Base-by-base conservation (phyloP, 1,140 invertebrate genomes). In the Plutomurus gul region DNA sequence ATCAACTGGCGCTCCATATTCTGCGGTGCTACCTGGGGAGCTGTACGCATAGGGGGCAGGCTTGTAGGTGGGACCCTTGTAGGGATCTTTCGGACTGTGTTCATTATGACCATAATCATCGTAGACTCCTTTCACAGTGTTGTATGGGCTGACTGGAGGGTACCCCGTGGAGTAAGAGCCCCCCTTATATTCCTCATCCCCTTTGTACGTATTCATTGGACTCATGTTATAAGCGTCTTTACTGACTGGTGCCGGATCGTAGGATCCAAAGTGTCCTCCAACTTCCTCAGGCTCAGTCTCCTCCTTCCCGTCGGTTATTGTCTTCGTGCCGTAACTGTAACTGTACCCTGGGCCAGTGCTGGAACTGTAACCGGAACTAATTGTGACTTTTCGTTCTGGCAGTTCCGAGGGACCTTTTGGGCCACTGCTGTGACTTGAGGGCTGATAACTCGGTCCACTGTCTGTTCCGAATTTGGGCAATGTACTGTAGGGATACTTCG, bases 31-130 rank as follows among this genome's bases (percentile, higher is more conserved):
- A 27, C 3, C 25, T 30, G 75, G 75, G n/a, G 47, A 25, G 25
- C 47, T 76, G 49, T 76, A 76, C 0, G 75, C 60, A 76, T 47
- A 51, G 0, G 47, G 39, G 11, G 25, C n/a, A 8, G 70, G 70
- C 30, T 72, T 72, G 22, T 40, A 37, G 22, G 47, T 16, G 1
- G 47, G 30, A 10, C 65, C 65, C 39, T 76, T 76, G 49, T 51
- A 76, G 1, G 75, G 75, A 25, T 16, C 22, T 20, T 76, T 60
- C 11, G 75, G 75, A 22, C 47, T 76, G 30, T 60, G 75, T 16
- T 56, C 75, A 37, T 46, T 60, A n/a, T 60, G 47, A 20, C 75
- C 75, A 56, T 76, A 76, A 60, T 76, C 75, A 60, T 76, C 75
- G 22, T 37, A 49, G 39, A 22, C 36, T 27, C 43, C 43, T 75